Percentiles rank a stretch among this genome's conserved stretches.
Evolutionary conservation across 2,888 invertebrate species (phyloP).

Genomic region (Panopea generosa): DNA sequence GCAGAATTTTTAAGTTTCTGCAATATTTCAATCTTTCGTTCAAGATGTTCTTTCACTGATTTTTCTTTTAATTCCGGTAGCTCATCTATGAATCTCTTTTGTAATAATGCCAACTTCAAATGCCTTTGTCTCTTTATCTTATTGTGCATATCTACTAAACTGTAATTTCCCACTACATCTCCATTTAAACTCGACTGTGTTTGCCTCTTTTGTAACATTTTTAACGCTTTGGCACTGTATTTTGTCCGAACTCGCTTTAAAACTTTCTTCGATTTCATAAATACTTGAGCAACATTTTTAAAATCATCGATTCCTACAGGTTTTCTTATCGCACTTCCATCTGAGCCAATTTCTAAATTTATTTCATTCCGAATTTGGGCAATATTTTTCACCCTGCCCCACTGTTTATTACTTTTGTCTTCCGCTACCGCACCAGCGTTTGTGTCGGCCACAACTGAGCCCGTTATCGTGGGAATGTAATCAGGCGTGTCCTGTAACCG

Average conservation of each 20-base stretch:
- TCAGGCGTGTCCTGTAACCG: conserved; percentile 41
- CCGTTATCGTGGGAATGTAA: conserved; percentile 52
- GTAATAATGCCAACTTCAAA: conserved; percentile 45
- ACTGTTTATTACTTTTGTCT: conserved; percentile 23
- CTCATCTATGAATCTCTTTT: conserved; percentile 46
- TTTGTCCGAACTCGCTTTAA: conserved; percentile 19
- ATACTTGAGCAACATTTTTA: conserved; percentile 34
- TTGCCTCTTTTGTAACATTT: conserved; percentile 9
- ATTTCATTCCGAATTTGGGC: conserved; percentile 41
- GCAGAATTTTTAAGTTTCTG: conserved; percentile 38
- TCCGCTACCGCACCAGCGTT: background rate
- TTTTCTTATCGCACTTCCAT: background rate
- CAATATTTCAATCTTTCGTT: conserved; percentile 33
- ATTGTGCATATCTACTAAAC: conserved; percentile 40
- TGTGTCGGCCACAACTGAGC: conserved; percentile 6
- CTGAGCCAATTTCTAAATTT: background rate
- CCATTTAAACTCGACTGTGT: conserved; percentile 1
- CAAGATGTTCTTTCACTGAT: conserved; percentile 44
- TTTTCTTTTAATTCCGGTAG: conserved; percentile 32
- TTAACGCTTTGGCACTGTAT: conserved; percentile 16
- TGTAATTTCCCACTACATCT: conserved; percentile 42
- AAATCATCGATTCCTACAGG: conserved; percentile 30
- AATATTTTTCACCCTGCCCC: conserved; percentile 51
- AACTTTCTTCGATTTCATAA: conserved; percentile 41
- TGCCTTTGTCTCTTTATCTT: conserved; percentile 30